Conservation (phyloP, 2,113 vertebrate species). For the Myotis lucifugus region DNA sequence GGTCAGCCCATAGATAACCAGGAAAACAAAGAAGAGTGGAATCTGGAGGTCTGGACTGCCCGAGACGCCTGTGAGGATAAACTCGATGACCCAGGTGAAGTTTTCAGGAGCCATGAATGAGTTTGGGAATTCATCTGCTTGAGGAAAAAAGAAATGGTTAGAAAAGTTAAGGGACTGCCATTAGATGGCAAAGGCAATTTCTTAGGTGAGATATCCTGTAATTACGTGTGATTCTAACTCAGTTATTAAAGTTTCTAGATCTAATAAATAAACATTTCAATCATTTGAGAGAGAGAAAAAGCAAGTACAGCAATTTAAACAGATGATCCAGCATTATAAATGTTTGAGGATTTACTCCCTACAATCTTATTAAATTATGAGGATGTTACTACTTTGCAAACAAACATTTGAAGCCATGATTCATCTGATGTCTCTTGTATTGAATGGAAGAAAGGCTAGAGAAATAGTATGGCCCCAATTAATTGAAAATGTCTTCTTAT, state of each 20-base stretch:
- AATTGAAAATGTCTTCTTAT: not conserved
- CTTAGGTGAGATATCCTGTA: not conserved
- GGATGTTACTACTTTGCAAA: not conserved
- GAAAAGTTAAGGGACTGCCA: not conserved
- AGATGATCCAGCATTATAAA: not conserved
- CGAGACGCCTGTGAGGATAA: conserved; percentile 67
- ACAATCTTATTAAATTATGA: not conserved
- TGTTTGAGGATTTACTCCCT: not conserved
- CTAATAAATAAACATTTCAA: not conserved
- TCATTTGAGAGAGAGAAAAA: not conserved
- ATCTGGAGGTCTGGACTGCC: not conserved
- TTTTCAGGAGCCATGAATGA: not conserved
- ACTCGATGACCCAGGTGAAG: not conserved
- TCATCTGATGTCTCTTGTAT: not conserved
- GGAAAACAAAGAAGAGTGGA: conserved; percentile 50
- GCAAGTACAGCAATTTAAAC: not conserved
- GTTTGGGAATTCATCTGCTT: conserved; percentile 1
- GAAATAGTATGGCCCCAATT: not conserved
- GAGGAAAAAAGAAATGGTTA: not conserved
- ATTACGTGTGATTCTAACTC: not conserved
- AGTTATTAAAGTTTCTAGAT: not conserved
- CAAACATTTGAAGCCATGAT: not conserved
- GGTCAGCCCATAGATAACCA: conserved; percentile 43
- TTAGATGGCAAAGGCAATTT: not conserved
- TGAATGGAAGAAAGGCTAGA: not conserved